A percentile compares a stretch with the other conserved stretches of the same genome.
Evolutionary conservation across 2,113 vertebrate species (phyloP).

Genomic region (Heliornis fulica): DNA sequence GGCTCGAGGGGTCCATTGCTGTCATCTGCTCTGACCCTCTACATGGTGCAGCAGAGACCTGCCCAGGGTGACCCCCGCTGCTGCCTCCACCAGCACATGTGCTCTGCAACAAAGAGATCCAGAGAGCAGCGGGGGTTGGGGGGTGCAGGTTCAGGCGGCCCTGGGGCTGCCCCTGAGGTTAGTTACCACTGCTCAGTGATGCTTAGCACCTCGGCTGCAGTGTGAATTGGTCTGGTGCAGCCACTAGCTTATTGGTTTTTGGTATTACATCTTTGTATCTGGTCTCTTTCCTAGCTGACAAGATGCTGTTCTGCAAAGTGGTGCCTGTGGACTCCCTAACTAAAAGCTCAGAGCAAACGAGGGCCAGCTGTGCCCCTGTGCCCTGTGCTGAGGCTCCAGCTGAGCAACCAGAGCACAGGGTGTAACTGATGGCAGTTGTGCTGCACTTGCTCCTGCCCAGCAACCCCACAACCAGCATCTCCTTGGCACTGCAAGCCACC

Average conservation of each 20-base stretch:
- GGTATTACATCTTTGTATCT: not conserved
- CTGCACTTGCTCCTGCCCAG: not conserved
- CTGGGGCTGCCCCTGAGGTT: fast-evolving
- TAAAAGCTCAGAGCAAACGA: not conserved
- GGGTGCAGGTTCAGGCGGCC: not conserved
- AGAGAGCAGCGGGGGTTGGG: too few relatives aligned
- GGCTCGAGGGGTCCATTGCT: not conserved
- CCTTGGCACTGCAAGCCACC: fast-evolving
- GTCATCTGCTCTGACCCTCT: not conserved
- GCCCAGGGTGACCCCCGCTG: fast-evolving
- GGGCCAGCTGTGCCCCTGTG: not conserved
- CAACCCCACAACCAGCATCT: fast-evolving
- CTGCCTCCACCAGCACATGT: not conserved
- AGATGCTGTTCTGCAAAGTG: not conserved
- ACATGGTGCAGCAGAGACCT: not conserved
- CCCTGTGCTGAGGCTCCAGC: not conserved
- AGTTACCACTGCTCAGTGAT: not conserved
- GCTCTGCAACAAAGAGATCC: not conserved
- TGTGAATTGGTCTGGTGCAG: not conserved
- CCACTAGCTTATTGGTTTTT: not conserved
- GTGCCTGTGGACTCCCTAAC: not conserved
- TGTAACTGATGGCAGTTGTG: not conserved
- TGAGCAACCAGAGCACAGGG: not conserved
- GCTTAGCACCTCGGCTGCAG: not conserved
- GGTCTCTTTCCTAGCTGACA: not conserved